A percentile compares a stretch with the other conserved stretches of the same genome.
Conservation (phyloP, 2,888 invertebrate genomes). For the Drosophila mimetica region DNA sequence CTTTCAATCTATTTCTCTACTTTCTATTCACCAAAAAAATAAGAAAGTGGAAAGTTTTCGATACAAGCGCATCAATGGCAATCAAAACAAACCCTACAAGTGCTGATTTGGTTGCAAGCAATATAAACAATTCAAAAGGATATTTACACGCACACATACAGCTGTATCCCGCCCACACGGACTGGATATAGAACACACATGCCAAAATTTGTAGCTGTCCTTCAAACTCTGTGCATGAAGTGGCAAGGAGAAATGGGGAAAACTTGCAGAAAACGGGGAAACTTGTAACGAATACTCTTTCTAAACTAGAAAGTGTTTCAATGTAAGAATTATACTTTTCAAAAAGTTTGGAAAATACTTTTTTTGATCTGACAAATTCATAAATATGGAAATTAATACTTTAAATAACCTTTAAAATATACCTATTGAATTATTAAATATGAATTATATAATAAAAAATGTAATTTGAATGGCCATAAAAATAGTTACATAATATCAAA, state of each 20-base stretch:
- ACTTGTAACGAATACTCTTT: slow-evolving; percentile 6
- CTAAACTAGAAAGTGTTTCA: neutral
- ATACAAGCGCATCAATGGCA: slow-evolving; percentile 69
- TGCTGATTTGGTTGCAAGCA: slow-evolving; percentile 76
- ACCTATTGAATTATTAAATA: too few species aligned
- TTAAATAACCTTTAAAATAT: too few species aligned
- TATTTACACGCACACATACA: slow-evolving; percentile 36
- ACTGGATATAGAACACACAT: slow-evolving; percentile 37
- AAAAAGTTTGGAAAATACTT: too few species aligned
- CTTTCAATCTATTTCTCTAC: slow-evolving; percentile 13
- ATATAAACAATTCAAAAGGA: slow-evolving; percentile 68
- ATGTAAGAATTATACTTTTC: too few species aligned
- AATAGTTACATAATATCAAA: too few species aligned
- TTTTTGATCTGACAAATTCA: too few species aligned
- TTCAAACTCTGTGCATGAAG: slow-evolving; percentile 33
- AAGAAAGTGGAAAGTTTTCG: slow-evolving; percentile 20
- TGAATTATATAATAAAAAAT: too few species aligned
- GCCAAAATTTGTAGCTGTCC: slow-evolving; percentile 51
- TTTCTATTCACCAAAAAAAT: neutral
- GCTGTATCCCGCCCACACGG: slow-evolving; percentile 2
- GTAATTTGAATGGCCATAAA: too few species aligned
- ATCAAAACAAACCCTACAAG: slow-evolving; percentile 75
- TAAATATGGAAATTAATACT: too few species aligned
- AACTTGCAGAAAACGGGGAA: neutral
- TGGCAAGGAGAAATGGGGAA: neutral